These are phyloP conservation scores for Tetrax tetrax DNA, from an alignment of 2,113 vertebrate genomes.

Conservation along the genomic window DNA sequence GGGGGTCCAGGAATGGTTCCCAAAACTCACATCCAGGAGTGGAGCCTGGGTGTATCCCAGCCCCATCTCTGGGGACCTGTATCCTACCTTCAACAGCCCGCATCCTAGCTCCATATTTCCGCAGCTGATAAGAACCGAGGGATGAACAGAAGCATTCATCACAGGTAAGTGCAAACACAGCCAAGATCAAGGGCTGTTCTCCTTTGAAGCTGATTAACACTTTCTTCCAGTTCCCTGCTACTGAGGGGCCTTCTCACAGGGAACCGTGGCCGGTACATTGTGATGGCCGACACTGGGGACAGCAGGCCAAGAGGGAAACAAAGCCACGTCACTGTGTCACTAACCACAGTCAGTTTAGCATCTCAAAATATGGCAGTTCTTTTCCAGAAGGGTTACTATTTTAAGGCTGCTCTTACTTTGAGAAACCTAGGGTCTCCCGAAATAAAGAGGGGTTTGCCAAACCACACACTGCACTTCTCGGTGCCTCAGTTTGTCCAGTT, in stretches of 20 bases:
- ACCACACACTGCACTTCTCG: background rate
- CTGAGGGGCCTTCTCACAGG: background rate
- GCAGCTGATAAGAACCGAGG: fast-evolving
- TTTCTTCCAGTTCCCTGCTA: background rate
- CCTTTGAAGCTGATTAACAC: background rate
- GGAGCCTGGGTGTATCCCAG: background rate
- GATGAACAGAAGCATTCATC: background rate
- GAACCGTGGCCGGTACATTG: background rate
- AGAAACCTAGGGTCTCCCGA: background rate
- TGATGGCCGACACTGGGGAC: background rate
- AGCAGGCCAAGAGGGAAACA: background rate
- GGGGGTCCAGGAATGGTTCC: background rate
- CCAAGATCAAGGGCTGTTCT: background rate
- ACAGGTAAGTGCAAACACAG: background rate
- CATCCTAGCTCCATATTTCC: background rate
- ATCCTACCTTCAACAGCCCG: background rate
- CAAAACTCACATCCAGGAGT: fast-evolving
- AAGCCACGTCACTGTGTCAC: background rate
- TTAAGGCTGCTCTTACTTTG: background rate
- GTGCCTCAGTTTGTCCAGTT: background rate
- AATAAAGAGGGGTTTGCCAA: background rate
- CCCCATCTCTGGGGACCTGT: fast-evolving
- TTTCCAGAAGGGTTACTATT: background rate
- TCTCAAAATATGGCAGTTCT: background rate
- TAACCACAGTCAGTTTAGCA: background rate